Percentiles rank a stretch among this genome's conserved stretches.
Conservation (phyloP, 2,888 invertebrate genomes). For the Cerastis rubricosa region DNA sequence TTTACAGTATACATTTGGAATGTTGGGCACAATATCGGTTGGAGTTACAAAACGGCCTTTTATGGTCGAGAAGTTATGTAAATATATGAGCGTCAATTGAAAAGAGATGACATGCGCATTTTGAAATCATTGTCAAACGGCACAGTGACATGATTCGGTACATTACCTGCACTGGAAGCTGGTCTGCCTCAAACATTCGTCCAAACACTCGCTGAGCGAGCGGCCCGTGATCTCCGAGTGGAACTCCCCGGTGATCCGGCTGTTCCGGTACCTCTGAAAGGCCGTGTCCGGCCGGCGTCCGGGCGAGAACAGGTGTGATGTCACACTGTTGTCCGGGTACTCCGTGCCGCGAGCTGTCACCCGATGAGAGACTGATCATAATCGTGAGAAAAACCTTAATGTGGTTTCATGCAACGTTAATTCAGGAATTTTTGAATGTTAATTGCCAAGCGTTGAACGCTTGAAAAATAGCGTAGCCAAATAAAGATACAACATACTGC, state of each 20-base stretch:
- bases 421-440: conserved; percentile 52
- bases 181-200: conserved; percentile 96
- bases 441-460: conserved; percentile 40
- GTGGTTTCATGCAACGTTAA: conserved; percentile 79
- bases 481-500: conserved; percentile 31
- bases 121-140: conserved; percentile 66
- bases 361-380: conserved; percentile 90
- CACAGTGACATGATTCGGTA: conserved; percentile 57
- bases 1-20: conserved; percentile 11
- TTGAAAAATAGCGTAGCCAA: conserved; percentile 35
- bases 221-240: conserved; percentile 97
- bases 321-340: conserved; percentile 96
- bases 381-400: conserved; percentile 87
- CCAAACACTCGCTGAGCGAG: conserved; percentile 96
- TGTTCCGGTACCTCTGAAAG: conserved; percentile 96
- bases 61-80: conserved; percentile 58
- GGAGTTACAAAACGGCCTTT: conserved; percentile 57
- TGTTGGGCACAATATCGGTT: conserved; percentile 41
- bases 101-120: conserved; percentile 59
- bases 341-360: conserved; percentile 96
- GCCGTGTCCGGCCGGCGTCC: conserved; percentile 96
- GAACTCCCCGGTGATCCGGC: conserved; percentile 96
- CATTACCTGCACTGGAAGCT: conserved; percentile 96
- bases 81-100: conserved; percentile 60
- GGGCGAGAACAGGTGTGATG: conserved; percentile 95